These are phyloP conservation scores for Chelon labrosus DNA, from an alignment of 2,797 vertebrate species.

Conservation along the genomic window DNA sequence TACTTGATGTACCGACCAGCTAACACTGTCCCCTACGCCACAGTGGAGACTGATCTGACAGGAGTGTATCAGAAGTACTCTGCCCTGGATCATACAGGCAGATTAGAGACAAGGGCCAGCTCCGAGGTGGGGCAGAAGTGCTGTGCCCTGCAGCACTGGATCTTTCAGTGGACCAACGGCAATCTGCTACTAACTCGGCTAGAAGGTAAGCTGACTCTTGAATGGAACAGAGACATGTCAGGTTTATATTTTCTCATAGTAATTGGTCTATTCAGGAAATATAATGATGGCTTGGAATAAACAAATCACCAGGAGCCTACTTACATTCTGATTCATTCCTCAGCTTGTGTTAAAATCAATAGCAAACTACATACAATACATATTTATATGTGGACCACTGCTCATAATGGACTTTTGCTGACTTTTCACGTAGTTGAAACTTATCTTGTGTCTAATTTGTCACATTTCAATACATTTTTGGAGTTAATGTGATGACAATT, in stretches of 20 bases:
- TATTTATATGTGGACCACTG: no score
- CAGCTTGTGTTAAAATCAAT: no score
- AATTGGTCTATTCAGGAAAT: background rate
- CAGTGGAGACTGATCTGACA: slow-evolving; percentile 90
- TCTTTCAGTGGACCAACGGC: slow-evolving; percentile 95
- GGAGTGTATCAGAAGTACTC: slow-evolving; percentile 86
- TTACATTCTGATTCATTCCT: background rate
- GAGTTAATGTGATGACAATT: slow-evolving; percentile 2
- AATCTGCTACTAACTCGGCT: slow-evolving; percentile 92
- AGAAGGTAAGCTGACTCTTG: slow-evolving; percentile 85
- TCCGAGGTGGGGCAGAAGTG: slow-evolving; percentile 90
- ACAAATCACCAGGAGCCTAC: background rate
- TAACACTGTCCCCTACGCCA: slow-evolving; percentile 92
- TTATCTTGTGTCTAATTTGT: background rate
- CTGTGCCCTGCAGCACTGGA: slow-evolving; percentile 95
- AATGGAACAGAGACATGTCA: background rate
- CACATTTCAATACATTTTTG: background rate
- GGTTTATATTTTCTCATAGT: background rate
- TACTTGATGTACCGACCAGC: slow-evolving; percentile 94
- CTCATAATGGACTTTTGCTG: no score
- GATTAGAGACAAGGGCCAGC: slow-evolving; percentile 69
- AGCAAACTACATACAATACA: no score
- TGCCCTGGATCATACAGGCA: slow-evolving; percentile 77
- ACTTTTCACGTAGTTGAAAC: no score
- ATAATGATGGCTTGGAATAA: background rate